Base-by-base conservation (phyloP, 2,888 invertebrate genomes). In the Xylota sylvarum region DNA sequence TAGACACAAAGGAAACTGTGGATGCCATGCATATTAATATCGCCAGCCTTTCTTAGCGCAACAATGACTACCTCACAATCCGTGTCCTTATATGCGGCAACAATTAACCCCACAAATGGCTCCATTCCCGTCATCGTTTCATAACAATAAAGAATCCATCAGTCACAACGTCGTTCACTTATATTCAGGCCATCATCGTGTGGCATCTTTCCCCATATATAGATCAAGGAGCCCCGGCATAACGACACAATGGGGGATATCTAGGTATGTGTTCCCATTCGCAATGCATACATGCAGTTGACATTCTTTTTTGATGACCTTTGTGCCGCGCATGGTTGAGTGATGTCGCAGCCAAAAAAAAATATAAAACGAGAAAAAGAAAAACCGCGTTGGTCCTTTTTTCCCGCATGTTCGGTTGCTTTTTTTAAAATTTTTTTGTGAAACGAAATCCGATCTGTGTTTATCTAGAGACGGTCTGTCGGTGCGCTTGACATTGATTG, bases 401-500 rank as follows among this genome's bases (percentile, higher is more conserved):
- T 43, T 30, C 14, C 23, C 30, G 9, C 10, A 32, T 37, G 23
- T 23, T 23, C 23, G 23, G 23, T 23, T 23, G 5, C n/a, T n/a
- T n/a, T n/a, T n/a, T n/a, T n/a, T n/a, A n/a, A n/a, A 10, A 46
- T 19, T 40, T 40, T 30, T 32, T 23, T 46, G n/a, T 7, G 17
- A 67, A 50, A 3, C 32, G 7, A 67, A 79, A 84, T 56, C 48
- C 30, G 55, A 69, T 62, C 48, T 46, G 30, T 48, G n/a, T 52
- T 62, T 46, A 52, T 60, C 40, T 19, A 23, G 50, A 23, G 50
- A 74, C 40, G 58, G 65, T 52, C 48, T 72, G 40, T 37, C 17
- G 9, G 50, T 80, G 73, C 52, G 52, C 62, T 48, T 84, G 84
- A 84, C 84, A 84, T 84, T 84, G 84, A 84, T 84, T 74, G 84